Evolutionary conservation across 2,113 vertebrate species (phyloP), one percentile per base, ranked within the genome.

Genomic region (Chionis minor): DNA sequence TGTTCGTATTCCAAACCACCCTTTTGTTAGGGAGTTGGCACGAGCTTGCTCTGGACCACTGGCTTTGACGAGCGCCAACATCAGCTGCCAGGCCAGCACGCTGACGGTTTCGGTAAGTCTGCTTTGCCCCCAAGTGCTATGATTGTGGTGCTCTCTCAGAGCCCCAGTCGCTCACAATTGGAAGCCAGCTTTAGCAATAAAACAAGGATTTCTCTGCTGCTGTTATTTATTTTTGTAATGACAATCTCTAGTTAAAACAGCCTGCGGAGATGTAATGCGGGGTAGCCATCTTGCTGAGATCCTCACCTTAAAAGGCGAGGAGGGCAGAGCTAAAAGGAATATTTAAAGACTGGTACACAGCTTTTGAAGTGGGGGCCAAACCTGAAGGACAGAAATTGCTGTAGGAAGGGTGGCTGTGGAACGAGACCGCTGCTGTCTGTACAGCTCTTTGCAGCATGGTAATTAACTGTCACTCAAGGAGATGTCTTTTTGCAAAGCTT

Each of bases 11-110:
- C 99, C 99, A 27, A 95, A 99, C 89, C 99, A 99, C 12, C 72
- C 95, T 18, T 99, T 99, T 62, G 96, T 99, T 85, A 98, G 98
- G 63, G 98, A 98, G 22, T 90, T 99, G 86, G 99, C 99, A 33
- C 99, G 98, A 82, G 97, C 97, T 89, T 99, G 99, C 69, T 88
- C 95, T 3, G 99, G 98, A 35, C 99, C 99, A 0, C 98, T 99
- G 33, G 99, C 99, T 8, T 96, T 99, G 28, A 99, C 99, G 4
- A 99, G 99, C 0, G 99, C 99, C 69, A 99, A 99, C 96, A 27
- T 99, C 97, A 99, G 99, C 97, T 97, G 98, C 4, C 98, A 98
- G 45, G 93, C 96, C 58, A 99, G 99, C 98, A 99, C 99, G 3
- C 93, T 99, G 91, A 98, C 97, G 0, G 98, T 98, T 5, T 58